Evolutionary conservation across 2,797 vertebrate species (phyloP), one percentile per base, ranked within the genome.

Genomic region (Acanthornis magna): DNA sequence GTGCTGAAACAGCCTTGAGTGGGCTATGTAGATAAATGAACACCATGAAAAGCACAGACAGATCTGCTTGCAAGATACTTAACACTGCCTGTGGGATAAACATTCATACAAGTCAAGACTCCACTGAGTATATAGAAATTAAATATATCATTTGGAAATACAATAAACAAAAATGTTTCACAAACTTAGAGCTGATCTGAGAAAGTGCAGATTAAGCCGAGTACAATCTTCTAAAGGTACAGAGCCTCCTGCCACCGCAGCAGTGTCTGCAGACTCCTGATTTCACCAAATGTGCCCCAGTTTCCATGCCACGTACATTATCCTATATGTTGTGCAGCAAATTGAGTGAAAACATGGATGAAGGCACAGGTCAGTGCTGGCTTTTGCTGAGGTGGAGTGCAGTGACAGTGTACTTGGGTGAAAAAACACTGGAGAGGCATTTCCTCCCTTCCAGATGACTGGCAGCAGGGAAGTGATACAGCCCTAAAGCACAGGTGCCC

Each of bases 11-110:
- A 89, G 65, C n/a, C 70, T 51, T 79, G 40, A 71, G 40, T 58
- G 71, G 66, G 53, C 58, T 76, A 38, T 8, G 7, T 36, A 27
- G 63, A 92, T 67, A 86, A 96, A 90, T 30, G n/a, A 93, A 48
- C 67, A 90, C 57, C 50, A 57, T 5, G 40, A 81, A 90, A 55
- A 70, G 12, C 65, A 90, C 65, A 90, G 36, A 86, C 5, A 93
- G 57, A 90, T 88, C 67, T 88, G 67, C 18, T 71, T 85, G 43
- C 36, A 75, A 85, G 40, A 87, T 20, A 75, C 36, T 73, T 66
- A 84, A 67, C 36, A 16, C 26, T 62, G 91, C 89, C 85, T 92
- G 82, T 88, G 78, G 81, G 86, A 87, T 86, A 95, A 96, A 93
- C 45, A 85, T 67, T 84, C 55, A 51, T 20, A 81, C 43, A 72